A percentile compares a stretch with the other conserved stretches of the same genome.
These are phyloP conservation scores for Melanotus villosus DNA, from an alignment of 2,888 invertebrate genomes.

Conservation along the genomic window DNA sequence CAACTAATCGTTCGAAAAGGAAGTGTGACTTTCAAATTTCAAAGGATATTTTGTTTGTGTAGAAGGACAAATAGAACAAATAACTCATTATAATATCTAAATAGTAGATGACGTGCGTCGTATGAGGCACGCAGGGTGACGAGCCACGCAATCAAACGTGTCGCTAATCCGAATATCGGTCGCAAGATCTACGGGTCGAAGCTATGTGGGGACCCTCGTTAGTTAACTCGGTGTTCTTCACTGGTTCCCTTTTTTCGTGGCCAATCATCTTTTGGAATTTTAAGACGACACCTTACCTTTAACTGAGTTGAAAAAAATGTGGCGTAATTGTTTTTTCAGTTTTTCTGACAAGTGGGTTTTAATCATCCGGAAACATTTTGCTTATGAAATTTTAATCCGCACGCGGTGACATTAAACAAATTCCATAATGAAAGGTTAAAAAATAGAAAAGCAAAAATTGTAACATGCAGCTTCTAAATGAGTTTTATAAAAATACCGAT, in stretches of 20 bases:
- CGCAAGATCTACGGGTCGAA: slow-evolving; percentile 56
- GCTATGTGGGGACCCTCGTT: slow-evolving; percentile 59
- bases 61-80: slow-evolving; percentile 35
- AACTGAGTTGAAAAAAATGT: no score
- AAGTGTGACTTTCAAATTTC: slow-evolving; percentile 5
- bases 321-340: no score
- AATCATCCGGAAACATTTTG: no score
- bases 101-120: slow-evolving; percentile 42
- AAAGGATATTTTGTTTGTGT: slow-evolving; percentile 13
- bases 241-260: slow-evolving; percentile 55
- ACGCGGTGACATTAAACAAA: no score
- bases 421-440: no score
- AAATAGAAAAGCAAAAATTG: no score
- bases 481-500: no score
- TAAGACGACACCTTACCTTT: neutral
- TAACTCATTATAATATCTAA: slow-evolving; percentile 42
- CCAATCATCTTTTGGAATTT: slow-evolving; percentile 52
- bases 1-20: neutral
- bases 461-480: no score
- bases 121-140: slow-evolving; percentile 44
- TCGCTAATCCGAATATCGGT: slow-evolving; percentile 59
- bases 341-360: no score
- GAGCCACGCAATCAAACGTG: slow-evolving; percentile 57
- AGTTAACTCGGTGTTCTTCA: slow-evolving; percentile 60
- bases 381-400: no score